Evolutionary conservation across 2,888 invertebrate genomes (phyloP).

Genomic region (Diarsia rubi): DNA sequence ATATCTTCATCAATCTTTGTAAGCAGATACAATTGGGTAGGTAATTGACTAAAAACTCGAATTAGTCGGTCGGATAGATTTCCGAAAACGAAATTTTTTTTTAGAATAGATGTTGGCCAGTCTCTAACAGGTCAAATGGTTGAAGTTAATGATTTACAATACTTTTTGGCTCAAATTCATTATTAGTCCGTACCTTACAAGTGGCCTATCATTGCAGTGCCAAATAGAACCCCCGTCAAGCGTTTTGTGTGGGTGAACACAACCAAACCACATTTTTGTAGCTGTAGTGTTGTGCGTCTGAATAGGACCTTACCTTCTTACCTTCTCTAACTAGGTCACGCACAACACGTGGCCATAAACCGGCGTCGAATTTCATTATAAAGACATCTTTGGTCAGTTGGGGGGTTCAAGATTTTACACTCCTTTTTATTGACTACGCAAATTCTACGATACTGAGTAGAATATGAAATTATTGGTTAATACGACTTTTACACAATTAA

Average conservation of each 20-base stretch:
- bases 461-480: neutral
- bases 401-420: neutral
- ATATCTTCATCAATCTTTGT: neutral
- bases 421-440: neutral
- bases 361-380: slow-evolving; percentile 44
- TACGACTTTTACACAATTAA: neutral
- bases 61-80: too few relatives aligned
- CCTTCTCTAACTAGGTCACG: slow-evolving; percentile 53
- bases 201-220: neutral
- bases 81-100: too few relatives aligned
- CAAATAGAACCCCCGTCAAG: neutral
- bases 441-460: neutral
- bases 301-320: slow-evolving; percentile 10
- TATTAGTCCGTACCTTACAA: neutral
- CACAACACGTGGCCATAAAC: slow-evolving; percentile 17
- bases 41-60: too few relatives aligned
- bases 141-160: neutral
- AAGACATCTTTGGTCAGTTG: slow-evolving; percentile 19
- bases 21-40: too few relatives aligned
- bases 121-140: too few relatives aligned
- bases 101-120: too few relatives aligned
- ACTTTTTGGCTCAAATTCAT: neutral
- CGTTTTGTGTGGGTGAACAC: neutral
- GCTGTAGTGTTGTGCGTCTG: slow-evolving; percentile 24
- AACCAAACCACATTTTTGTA: neutral